Percentiles rank a stretch among this genome's conserved stretches.
Conservation (phyloP, 2,113 vertebrate genomes). For the Onychostoma macrolepis region DNA sequence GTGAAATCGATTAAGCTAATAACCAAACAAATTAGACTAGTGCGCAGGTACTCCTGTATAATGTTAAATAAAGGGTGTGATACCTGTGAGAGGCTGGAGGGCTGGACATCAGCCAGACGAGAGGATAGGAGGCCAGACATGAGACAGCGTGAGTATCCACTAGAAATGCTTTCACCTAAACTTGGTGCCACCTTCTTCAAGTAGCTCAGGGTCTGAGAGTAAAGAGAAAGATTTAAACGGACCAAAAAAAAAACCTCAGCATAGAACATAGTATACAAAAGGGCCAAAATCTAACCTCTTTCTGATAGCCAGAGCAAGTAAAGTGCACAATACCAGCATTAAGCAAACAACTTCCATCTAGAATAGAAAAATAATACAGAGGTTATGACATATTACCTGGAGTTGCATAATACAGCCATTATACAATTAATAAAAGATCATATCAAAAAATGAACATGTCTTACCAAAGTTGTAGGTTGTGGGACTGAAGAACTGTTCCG, state of each 20-base stretch:
- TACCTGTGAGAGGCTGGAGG: conserved; percentile 88
- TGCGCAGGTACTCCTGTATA: neutral
- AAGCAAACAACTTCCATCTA: conserved; percentile 91
- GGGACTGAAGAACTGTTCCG: conserved; percentile 93
- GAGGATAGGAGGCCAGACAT: conserved; percentile 90
- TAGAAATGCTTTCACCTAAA: conserved; percentile 85
- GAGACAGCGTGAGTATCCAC: conserved; percentile 89
- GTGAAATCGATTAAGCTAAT: neutral
- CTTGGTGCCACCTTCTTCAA: conserved; percentile 88
- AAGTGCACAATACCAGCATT: conserved; percentile 88
- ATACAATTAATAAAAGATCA: neutral
- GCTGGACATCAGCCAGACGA: conserved; percentile 83
- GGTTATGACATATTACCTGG: neutral
- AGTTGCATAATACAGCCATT: neutral
- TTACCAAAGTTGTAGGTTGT: conserved; percentile 93
- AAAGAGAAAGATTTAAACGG: neutral
- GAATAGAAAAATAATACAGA: conserved; percentile 47
- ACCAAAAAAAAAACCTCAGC: neutral
- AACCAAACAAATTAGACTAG: neutral
- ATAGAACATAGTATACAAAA: conserved; percentile 14
- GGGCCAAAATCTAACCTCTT: conserved; percentile 80
- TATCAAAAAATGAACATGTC: conserved; percentile 41
- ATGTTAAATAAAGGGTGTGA: neutral
- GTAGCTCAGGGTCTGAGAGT: conserved; percentile 85
- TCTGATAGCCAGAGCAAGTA: conserved; percentile 93